Evolutionary conservation across 2,888 invertebrate species (phyloP).

Genomic region (Acrobasis consociella): DNA sequence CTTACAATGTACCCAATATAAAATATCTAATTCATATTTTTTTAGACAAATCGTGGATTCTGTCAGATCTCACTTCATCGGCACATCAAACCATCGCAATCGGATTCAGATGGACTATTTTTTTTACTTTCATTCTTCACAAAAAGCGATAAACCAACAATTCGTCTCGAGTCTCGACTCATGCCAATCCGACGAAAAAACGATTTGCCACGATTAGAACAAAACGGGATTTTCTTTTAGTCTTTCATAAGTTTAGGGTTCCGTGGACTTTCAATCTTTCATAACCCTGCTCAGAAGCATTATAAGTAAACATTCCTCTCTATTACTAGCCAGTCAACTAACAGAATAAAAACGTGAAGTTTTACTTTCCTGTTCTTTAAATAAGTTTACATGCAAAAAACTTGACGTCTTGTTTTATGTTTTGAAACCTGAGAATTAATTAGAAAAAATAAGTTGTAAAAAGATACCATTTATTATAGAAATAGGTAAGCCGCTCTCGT

Average conservation of each 20-base stretch:
- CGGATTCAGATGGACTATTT: background rate
- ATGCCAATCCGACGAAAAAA: constrained; percentile 18
- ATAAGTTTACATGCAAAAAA: too few relatives aligned
- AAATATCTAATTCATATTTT: background rate
- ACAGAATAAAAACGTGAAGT: too few relatives aligned
- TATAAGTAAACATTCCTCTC: too few relatives aligned
- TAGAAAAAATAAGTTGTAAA: too few relatives aligned
- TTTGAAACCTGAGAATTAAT: too few relatives aligned
- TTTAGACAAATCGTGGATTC: background rate
- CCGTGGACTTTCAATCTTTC: background rate
- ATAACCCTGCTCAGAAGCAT: background rate
- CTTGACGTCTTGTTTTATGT: too few relatives aligned
- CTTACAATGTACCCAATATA: background rate
- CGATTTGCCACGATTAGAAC: constrained; percentile 19
- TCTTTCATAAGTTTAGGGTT: constrained; percentile 11
- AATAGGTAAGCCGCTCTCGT: too few relatives aligned
- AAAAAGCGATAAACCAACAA: constrained; percentile 25
- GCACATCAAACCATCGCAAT: constrained; percentile 3
- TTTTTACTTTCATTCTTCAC: constrained; percentile 9
- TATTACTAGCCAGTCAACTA: too few relatives aligned
- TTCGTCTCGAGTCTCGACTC: constrained; percentile 19
- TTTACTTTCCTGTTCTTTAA: too few relatives aligned
- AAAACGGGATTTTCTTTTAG: constrained; percentile 8
- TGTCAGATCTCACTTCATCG: constrained; percentile 10
- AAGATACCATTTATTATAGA: too few relatives aligned